Evolutionary conservation across 2,888 invertebrate species (phyloP).

Genomic region (Hymenopus coronatus): DNA sequence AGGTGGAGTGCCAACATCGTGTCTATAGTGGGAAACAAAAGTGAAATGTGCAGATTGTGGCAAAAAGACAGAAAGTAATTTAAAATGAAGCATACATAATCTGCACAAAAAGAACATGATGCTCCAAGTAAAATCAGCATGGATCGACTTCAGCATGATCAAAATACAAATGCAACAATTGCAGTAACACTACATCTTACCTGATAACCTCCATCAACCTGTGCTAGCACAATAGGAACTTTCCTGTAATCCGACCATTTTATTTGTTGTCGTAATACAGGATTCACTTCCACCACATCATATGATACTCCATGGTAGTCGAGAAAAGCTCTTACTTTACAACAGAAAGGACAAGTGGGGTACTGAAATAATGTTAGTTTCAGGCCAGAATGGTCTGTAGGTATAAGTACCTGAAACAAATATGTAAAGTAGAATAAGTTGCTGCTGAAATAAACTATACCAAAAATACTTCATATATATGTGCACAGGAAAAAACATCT

Average conservation of each 20-base stretch:
- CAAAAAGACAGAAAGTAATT: too few relatives aligned
- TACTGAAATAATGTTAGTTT: conserved; percentile 92
- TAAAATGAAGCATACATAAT: too few relatives aligned
- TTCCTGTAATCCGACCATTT: conserved; percentile 94
- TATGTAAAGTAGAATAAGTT: neutral
- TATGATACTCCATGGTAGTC: conserved; percentile 93
- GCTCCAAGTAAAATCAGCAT: neutral
- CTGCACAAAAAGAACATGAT: too few relatives aligned
- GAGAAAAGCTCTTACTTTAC: conserved; percentile 86
- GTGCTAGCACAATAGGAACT: conserved; percentile 85
- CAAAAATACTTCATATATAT: neutral
- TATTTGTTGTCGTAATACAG: conserved; percentile 85
- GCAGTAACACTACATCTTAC: conserved; percentile 44
- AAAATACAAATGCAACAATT: neutral
- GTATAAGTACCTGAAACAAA: conserved; percentile 58
- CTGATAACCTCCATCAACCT: conserved; percentile 66
- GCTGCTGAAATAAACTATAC: neutral
- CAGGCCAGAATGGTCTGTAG: conserved; percentile 64
- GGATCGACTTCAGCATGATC: neutral
- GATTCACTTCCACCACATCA: conserved; percentile 95
- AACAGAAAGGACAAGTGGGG: conserved; percentile 96
- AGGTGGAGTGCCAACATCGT: too few relatives aligned
- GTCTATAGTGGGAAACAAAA: too few relatives aligned
- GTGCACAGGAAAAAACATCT: neutral
- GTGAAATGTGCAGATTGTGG: too few relatives aligned